Base-by-base conservation (phyloP, 1,140 invertebrate species). In the Laodelphax striatellus region DNA sequence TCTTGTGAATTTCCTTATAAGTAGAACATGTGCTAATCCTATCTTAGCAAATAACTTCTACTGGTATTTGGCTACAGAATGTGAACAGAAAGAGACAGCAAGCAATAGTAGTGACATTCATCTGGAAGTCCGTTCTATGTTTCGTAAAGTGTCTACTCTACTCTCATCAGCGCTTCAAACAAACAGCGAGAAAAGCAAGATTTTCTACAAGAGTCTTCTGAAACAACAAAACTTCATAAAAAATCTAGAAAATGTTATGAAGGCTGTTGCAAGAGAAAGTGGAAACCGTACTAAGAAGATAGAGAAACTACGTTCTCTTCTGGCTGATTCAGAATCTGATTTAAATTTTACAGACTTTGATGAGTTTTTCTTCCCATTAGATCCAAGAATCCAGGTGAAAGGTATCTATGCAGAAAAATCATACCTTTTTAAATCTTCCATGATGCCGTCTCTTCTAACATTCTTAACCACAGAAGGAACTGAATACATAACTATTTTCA, bases 401-500 rank as follows among this genome's bases (percentile, higher is more conserved):
- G 94, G 92, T 52, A 94, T 98, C 44, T 79, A 94, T 50, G 82
- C 94, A 0, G 86, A 87, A 69, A 89, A 89, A 70, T 93, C 95
- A 0, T 89, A 85, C 53, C 77, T 99, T 0, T 99, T 98, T 73
- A 98, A 98, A 74, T 97, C 94, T 31, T 92, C 92, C 3, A 76
- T 98, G 44, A 98, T 98, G 94, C 97, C 97, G n/a, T 92, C 92
- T 38, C 88, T 90, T 71, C 78, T 99, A 19, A 91, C 92, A 4
- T 98, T 99, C 72, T 76, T 87, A n/a, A 95, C 92, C 0, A 82
- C 79, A 0, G 81, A 85, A 53, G 85, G 86, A 38, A 77, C 75
- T n/a, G 90, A 96, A 71, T 99, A 98, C 75, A 87, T 93, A n/a
- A 90, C 94, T 0, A 98, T 99, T 64, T 99, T 98, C 73, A 99